phyloP scores from a whole-genome alignment of 2,113 vertebrate species.

The Serilophus lunatus region DNA sequence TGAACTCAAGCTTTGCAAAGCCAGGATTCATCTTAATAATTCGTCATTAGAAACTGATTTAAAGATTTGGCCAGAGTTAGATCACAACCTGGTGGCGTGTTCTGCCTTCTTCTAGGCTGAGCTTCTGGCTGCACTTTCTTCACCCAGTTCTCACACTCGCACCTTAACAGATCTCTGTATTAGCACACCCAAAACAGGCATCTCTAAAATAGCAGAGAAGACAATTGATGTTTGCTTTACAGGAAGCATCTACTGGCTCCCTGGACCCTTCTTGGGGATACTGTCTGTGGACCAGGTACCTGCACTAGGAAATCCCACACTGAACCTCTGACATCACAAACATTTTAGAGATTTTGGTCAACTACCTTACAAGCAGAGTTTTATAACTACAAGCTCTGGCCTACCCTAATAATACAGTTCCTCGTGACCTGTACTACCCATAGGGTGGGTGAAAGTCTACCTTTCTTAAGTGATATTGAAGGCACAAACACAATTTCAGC shows the following conservation, averaged over 20 bases:
- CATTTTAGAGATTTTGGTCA: not conserved
- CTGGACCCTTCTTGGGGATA: not conserved
- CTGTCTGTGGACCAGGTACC: not conserved
- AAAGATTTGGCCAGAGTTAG: not conserved
- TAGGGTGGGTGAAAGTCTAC: not conserved
- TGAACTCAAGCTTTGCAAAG: not conserved
- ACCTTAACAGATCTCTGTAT: not conserved
- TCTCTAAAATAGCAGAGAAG: not conserved
- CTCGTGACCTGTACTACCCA: not conserved
- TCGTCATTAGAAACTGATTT: not conserved
- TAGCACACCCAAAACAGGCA: not conserved
- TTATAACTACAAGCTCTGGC: not conserved
- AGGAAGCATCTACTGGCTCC: not conserved
- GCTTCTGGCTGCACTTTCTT: not conserved
- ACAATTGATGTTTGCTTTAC: not conserved
- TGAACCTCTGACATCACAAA: not conserved
- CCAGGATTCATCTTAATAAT: not conserved
- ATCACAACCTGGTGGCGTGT: not conserved
- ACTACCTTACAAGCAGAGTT: not conserved
- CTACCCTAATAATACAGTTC: not conserved
- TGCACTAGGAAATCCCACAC: not conserved
- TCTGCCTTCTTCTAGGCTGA: not conserved
- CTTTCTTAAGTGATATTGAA: not conserved
- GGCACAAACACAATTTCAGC: not conserved
- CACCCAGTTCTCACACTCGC: not conserved